Conservation (phyloP, 1,140 invertebrate genomes). For the Caenorhabditis latens region DNA sequence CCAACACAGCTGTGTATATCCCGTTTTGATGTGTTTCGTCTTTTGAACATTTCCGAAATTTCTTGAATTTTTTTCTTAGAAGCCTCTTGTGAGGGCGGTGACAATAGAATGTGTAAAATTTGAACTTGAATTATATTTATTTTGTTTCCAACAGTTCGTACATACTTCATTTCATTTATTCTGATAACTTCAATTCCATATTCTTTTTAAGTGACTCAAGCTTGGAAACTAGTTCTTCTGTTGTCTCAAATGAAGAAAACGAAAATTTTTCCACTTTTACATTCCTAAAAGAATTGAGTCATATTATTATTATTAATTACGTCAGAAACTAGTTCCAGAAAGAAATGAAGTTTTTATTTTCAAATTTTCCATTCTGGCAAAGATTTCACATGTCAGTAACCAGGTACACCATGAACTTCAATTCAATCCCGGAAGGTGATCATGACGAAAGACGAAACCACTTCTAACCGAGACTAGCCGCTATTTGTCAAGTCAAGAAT, state of each 20-base stretch:
- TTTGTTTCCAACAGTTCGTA: too few relatives aligned
- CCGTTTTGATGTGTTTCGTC: slow-evolving; percentile 5
- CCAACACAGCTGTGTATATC: slow-evolving; percentile 23
- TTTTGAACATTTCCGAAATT: slow-evolving; percentile 16
- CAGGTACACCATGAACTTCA: too few relatives aligned
- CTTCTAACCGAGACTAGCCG: not conserved
- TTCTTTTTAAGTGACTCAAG: too few relatives aligned
- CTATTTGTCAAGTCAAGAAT: not conserved
- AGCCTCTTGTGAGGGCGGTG: not conserved
- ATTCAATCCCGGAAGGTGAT: too few relatives aligned
- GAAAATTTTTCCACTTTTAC: not conserved
- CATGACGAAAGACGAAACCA: not conserved
- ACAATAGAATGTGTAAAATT: not conserved
- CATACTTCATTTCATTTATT: too few relatives aligned
- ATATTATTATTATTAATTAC: not conserved
- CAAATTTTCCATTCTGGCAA: too few relatives aligned
- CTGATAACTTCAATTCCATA: too few relatives aligned
- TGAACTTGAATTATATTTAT: too few relatives aligned
- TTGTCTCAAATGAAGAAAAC: too few relatives aligned
- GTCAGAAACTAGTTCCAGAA: not conserved
- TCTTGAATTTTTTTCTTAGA: not conserved
- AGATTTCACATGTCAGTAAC: too few relatives aligned
- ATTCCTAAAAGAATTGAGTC: not conserved
- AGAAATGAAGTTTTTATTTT: too few relatives aligned
- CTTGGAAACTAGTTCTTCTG: too few relatives aligned